Evolutionary conservation across 2,113 vertebrate species (phyloP).

Genomic region (Orthonyx spaldingii): DNA sequence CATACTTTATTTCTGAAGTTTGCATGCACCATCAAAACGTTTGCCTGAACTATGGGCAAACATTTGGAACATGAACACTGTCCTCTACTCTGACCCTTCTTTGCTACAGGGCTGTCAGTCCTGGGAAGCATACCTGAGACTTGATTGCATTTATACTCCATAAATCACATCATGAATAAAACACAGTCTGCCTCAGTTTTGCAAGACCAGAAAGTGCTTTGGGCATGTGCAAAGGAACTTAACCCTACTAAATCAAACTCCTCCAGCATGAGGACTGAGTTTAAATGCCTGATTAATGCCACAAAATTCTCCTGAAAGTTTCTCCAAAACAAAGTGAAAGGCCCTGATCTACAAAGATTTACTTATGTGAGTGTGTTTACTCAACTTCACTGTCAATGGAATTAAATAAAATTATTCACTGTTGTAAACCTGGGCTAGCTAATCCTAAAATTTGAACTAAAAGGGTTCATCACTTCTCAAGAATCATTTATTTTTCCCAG

Average conservation of each 20-base stretch:
- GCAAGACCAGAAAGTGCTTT: neutral
- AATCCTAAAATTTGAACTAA: neutral
- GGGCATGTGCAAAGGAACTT: neutral
- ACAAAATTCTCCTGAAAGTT: neutral
- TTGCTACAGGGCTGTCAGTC: neutral
- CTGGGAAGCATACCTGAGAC: neutral
- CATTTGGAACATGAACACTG: neutral
- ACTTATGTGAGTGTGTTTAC: neutral
- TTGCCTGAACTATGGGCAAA: neutral
- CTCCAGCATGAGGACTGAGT: neutral
- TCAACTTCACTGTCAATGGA: neutral
- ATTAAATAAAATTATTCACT: neutral
- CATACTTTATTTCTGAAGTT: neutral
- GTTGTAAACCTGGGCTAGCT: neutral
- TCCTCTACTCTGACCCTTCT: neutral
- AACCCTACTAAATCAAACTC: neutral
- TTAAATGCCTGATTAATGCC: neutral
- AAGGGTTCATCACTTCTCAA: neutral
- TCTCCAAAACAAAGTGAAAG: neutral
- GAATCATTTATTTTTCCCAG: neutral
- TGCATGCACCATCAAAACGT: neutral
- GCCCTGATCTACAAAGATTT: neutral
- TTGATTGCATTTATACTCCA: neutral
- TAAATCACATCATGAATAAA: neutral
- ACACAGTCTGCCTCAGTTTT: neutral